Evolutionary conservation across 2,888 invertebrate genomes (phyloP), one percentile per base, ranked within the genome.

Genomic region (Ceraclea dissimilis): DNA sequence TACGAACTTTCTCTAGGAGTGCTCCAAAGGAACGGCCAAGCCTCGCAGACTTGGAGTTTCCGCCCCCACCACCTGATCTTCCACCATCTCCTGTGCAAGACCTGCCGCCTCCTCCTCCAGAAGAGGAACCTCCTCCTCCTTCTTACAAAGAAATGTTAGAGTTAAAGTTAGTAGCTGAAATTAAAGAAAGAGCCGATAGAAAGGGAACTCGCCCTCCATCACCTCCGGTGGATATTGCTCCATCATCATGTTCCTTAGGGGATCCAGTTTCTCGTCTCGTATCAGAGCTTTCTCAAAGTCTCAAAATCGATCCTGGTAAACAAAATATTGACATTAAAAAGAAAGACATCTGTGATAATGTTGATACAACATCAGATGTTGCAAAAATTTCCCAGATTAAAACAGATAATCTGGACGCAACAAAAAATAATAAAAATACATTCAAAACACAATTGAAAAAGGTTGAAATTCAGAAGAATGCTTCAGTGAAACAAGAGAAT

Each of bases 101-200:
- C 16, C 70, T 70, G 4, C 56, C 57, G 2, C 57, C 64, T 21
- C 66, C 65, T 22, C 64, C 64, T 22, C 67, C 64, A 54, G 68
- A 63, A 44, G 64, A 55, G 11, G 57, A 60, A 52, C 65, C 67
- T n/a, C 67, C 69, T 47, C 50, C 56, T 5, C 39, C 52, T 13
- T 81, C 83, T 26, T 84, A 87, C 79, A 91, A 91, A 66, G 91
- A 91, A 69, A 89, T 90, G 83, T 75, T 88, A 50, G 90, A 90
- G 67, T 71, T 88, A 50, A 88, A 89, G 68, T 72, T 89, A 21
- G 87, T 90, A 49, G 87, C 89, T 4, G 92, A 92, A 71, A 90
- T 91, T 57, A 90, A 90, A 69, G 89, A 90, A 67, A 78, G 84
- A 54, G 84, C 86, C 11, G 85, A 86, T 65, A 80, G 81, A 64